Evolutionary conservation across 2,797 vertebrate species (phyloP).

Genomic region (Karalla daura): DNA sequence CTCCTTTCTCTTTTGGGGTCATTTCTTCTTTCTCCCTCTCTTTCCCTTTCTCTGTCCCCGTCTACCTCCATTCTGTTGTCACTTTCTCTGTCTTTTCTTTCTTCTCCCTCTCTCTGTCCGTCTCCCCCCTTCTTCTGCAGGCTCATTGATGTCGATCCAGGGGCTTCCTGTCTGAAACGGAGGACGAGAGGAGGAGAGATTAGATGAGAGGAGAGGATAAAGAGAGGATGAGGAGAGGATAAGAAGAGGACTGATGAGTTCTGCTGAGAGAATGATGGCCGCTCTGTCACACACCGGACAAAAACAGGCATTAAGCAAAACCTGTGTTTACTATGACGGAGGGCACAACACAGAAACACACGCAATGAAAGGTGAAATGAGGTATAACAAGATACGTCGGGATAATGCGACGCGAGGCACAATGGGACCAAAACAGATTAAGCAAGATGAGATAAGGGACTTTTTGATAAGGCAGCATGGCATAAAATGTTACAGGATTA

Average conservation of each 20-base stretch:
- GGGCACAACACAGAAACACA: constrained; percentile 21
- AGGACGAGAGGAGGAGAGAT: constrained; percentile 60
- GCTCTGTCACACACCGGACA: constrained; percentile 49
- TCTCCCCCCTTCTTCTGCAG: constrained; percentile 17
- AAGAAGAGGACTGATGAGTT: constrained; percentile 59
- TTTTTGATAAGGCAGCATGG: background rate
- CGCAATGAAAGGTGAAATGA: background rate
- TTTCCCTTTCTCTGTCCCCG: constrained; percentile 3
- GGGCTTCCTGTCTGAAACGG: constrained; percentile 65
- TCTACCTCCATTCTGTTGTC: too few species aligned
- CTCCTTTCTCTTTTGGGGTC: constrained; percentile 16
- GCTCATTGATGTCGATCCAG: constrained; percentile 70
- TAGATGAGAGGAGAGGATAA: constrained; percentile 67
- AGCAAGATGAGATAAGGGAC: constrained; percentile 2
- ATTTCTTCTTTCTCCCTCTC: constrained; percentile 7
- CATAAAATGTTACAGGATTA: background rate
- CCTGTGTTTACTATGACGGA: constrained; percentile 43
- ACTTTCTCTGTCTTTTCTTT: constrained; percentile 3
- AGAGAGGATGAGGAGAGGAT: constrained; percentile 60
- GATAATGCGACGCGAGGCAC: background rate
- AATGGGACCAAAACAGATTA: background rate
- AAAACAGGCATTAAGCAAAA: constrained; percentile 64
- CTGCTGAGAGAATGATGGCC: constrained; percentile 63
- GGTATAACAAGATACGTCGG: background rate
- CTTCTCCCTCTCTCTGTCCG: background rate